These are phyloP conservation scores for Nesogale talazaci DNA, from an alignment of 2,113 vertebrate species.

Conservation along the genomic window DNA sequence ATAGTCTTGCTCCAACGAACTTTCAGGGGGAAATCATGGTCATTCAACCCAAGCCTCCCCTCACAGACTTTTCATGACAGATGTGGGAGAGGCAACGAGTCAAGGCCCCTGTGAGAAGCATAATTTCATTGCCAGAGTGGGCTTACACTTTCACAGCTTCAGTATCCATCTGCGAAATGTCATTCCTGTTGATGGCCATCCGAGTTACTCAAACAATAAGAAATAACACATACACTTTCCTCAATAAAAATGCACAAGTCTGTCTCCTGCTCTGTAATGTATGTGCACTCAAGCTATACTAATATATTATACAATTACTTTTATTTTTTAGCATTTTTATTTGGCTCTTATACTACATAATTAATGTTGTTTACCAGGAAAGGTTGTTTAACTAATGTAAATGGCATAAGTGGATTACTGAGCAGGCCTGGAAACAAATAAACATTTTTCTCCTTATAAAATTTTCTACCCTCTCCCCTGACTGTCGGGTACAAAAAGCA, in stretches of 20 bases:
- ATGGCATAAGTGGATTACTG: slow-evolving; percentile 76
- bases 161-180: slow-evolving; percentile 71
- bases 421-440: slow-evolving; percentile 75
- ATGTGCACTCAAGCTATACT: slow-evolving; percentile 67
- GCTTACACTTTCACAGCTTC: slow-evolving; percentile 62
- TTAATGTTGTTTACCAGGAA: slow-evolving; percentile 79
- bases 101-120: slow-evolving; percentile 28
- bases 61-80: slow-evolving; percentile 31
- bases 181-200: slow-evolving; percentile 46
- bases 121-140: slow-evolving; percentile 21
- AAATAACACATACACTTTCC: slow-evolving; percentile 44
- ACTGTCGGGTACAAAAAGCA: slow-evolving; percentile 44
- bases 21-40: slow-evolving; percentile 20
- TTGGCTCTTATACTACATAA: slow-evolving; percentile 73
- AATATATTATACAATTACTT: slow-evolving; percentile 75
- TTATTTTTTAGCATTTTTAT: slow-evolving; percentile 76
- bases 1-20: slow-evolving; percentile 42
- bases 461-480: slow-evolving; percentile 53
- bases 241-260: slow-evolving; percentile 57
- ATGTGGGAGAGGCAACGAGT: not conserved
- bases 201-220: slow-evolving; percentile 65
- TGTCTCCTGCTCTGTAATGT: slow-evolving; percentile 53
- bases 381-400: slow-evolving; percentile 77
- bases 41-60: not conserved
- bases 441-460: slow-evolving; percentile 71